Evolutionary conservation across 2,888 invertebrate species (phyloP).

Genomic region (Pecten maximus): DNA sequence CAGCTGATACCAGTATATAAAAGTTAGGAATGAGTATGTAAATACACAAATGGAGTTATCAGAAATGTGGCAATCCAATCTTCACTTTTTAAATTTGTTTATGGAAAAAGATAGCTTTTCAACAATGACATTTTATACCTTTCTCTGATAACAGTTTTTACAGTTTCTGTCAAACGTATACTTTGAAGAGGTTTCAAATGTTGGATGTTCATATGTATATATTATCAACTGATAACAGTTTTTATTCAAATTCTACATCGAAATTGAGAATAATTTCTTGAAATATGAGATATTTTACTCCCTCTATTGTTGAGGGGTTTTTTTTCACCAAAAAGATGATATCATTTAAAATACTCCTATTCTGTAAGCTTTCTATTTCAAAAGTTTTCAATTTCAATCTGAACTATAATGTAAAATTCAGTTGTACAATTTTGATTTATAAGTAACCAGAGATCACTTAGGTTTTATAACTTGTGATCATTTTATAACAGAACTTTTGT

Average conservation of each 20-base stretch:
- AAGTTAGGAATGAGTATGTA: background rate
- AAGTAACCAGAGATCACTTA: no score
- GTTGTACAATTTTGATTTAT: no score
- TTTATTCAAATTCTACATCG: background rate
- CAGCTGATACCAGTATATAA: background rate
- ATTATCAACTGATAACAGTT: background rate
- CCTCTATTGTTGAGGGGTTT: background rate
- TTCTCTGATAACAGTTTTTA: background rate
- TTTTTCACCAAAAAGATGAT: background rate
- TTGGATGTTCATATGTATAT: background rate
- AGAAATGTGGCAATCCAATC: background rate
- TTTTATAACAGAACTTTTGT: no score
- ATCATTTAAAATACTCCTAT: background rate
- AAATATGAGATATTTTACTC: background rate
- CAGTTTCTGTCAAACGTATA: background rate
- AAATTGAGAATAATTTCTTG: background rate
- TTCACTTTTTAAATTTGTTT: background rate
- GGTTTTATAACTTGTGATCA: no score
- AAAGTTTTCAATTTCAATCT: no score
- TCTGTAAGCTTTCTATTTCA: background rate
- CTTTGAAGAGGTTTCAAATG: background rate
- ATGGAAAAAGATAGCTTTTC: background rate
- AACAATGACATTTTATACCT: background rate
- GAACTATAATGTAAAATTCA: no score
- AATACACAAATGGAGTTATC: background rate